phyloP scores from a whole-genome alignment of 2,888 invertebrate genomes.

The Arctia plantaginis region DNA sequence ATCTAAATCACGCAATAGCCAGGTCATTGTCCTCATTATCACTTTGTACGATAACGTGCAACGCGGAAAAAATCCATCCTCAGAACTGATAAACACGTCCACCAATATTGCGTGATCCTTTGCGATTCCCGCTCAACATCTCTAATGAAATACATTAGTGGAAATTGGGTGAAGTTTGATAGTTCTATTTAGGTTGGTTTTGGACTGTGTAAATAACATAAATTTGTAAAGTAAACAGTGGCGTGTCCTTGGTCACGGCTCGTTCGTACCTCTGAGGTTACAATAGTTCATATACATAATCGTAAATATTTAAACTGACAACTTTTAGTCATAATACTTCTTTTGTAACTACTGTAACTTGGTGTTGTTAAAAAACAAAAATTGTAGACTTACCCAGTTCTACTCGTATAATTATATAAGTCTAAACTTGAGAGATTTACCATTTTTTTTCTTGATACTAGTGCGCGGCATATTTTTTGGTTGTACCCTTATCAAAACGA shows the following conservation, averaged over 20 bases:
- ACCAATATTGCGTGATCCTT: slow-evolving; percentile 63
- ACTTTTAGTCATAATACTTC: slow-evolving; percentile 42
- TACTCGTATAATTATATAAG: not conserved
- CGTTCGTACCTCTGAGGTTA: slow-evolving; percentile 59
- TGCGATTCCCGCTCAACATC: slow-evolving; percentile 33
- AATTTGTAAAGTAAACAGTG: slow-evolving; percentile 57
- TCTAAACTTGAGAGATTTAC: not conserved
- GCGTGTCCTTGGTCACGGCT: slow-evolving; percentile 61
- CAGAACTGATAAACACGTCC: slow-evolving; percentile 66
- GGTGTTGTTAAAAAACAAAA: not conserved
- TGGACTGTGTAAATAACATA: slow-evolving; percentile 48
- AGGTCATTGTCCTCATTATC: slow-evolving; percentile 80
- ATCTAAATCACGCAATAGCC: slow-evolving; percentile 72
- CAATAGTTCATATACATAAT: slow-evolving; percentile 54
- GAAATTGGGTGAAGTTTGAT: slow-evolving; percentile 42
- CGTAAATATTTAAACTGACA: slow-evolving; percentile 57
- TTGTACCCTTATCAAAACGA: not conserved
- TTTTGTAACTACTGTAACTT: slow-evolving; percentile 24
- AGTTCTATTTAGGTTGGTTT: slow-evolving; percentile 57
- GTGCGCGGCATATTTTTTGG: not conserved
- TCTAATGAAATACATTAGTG: slow-evolving; percentile 32
- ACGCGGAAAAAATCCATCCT: slow-evolving; percentile 80
- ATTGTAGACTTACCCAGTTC: not conserved
- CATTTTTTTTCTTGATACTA: not conserved
- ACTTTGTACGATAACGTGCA: slow-evolving; percentile 76